Evolutionary conservation across 2,888 invertebrate genomes (phyloP), one percentile per base, ranked within the genome.

Genomic region (Trilocha varians): DNA sequence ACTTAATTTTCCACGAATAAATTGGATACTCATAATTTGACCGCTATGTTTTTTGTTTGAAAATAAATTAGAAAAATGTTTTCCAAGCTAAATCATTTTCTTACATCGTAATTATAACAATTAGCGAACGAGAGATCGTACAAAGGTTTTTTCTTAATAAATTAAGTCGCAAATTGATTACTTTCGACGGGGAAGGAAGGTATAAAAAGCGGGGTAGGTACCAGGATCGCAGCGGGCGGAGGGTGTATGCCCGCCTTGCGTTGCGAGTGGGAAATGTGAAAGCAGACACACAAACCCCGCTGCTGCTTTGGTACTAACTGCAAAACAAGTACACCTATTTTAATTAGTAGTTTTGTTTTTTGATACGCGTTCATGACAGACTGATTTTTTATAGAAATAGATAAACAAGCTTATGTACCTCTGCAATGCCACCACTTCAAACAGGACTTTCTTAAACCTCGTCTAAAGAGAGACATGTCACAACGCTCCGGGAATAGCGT

Each of bases 271-370:
- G 83, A 80, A 84, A 85, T 85, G 85, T 85, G 84, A 77, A 84
- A 83, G 84, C 77, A 84, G 84, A 84, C 85, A 85, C 84, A 84
- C 82, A 83, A 82, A 80, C 82, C 83, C 82, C 76, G 80, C 78
- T 74, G 78, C 71, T 79, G 73, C 68, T 74, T 63, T 47, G 42
- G 75, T 83, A 83, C 63, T 43, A 64, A 42, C 55, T 43, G 68
- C 70, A 79, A 41, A 73, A 71, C 71, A 67, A 44, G 34, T 37
- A 36, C 49, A 40, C 5, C 9, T 33, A 18, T 15, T 32, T 11
- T 18, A n/a, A 14, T 41, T 39, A 38, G 13, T 13, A 4, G 2
- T 32, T 34, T 16, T 3, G 34, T 15, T 36, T 34, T 39, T 36
- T 36, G 36, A 16, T 32, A n/a, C 11, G 32, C 13, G 1, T 40